Conservation (phyloP, 2,113 vertebrate species). For the Cynoglossus semilaevis region DNA sequence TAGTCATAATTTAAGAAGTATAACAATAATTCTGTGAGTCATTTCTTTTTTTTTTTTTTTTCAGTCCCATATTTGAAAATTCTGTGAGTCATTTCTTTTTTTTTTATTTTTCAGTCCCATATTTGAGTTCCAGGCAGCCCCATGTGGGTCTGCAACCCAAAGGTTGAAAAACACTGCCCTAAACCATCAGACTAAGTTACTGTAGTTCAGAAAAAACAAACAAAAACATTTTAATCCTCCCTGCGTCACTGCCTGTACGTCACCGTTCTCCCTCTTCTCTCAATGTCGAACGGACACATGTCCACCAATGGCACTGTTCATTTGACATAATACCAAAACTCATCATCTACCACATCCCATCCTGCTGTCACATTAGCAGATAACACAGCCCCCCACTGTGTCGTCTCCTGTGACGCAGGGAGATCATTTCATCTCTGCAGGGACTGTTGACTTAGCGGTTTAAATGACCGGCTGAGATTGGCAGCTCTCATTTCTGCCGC, state of each 20-base stretch:
- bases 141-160: too few relatives aligned
- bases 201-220: constrained; percentile 11
- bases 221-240: constrained; percentile 37
- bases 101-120: too few relatives aligned
- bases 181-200: background rate
- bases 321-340: constrained; percentile 68
- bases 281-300: constrained; percentile 57
- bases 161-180: too few relatives aligned
- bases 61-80: too few relatives aligned
- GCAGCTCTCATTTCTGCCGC: constrained; percentile 40
- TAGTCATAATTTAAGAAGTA: too few relatives aligned
- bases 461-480: constrained; percentile 39
- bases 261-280: constrained; percentile 25
- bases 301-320: constrained; percentile 65
- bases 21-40: too few relatives aligned
- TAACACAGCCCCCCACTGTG: constrained; percentile 32
- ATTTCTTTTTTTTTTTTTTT: too few relatives aligned
- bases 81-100: too few relatives aligned
- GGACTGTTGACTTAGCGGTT: constrained; percentile 30
- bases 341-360: constrained; percentile 41
- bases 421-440: constrained; percentile 37
- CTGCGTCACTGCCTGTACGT: constrained; percentile 36
- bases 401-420: constrained; percentile 37
- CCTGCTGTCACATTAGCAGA: constrained; percentile 47
- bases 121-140: too few relatives aligned